These are phyloP conservation scores for Pholis gunnellus DNA, from an alignment of 2,113 vertebrate species.

Conservation along the genomic window DNA sequence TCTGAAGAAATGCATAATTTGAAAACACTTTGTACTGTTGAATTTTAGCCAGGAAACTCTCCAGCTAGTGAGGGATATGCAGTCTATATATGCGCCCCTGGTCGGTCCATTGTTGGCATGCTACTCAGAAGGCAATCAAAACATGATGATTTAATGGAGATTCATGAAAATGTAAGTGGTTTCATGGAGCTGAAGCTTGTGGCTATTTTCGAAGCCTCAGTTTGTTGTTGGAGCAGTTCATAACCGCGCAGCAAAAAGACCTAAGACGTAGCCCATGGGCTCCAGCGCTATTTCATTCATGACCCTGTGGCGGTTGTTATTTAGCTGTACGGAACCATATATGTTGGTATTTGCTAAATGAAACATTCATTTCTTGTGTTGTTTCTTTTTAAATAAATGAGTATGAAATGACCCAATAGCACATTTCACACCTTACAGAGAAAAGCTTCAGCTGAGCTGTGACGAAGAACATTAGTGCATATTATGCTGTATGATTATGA, in stretches of 20 bases:
- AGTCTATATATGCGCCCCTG: neutral
- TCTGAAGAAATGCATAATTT: neutral
- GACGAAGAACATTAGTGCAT: neutral
- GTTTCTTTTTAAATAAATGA: neutral
- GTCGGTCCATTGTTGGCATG: neutral
- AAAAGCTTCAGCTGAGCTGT: neutral
- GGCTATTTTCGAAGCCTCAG: neutral
- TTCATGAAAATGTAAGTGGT: neutral
- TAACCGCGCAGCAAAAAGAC: neutral
- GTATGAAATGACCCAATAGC: neutral
- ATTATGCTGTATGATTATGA: neutral
- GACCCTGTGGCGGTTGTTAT: neutral
- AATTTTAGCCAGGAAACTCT: neutral
- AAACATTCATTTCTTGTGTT: neutral
- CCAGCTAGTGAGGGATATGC: neutral
- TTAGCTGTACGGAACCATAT: neutral
- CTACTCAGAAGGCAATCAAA: neutral
- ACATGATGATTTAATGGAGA: slow-evolving; percentile 3
- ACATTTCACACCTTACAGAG: neutral
- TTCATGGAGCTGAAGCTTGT: neutral
- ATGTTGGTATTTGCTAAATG: neutral
- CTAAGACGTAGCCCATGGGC: neutral
- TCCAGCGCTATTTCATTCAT: neutral
- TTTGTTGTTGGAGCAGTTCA: slow-evolving; percentile 1
- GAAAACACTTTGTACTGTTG: neutral